Conservation (phyloP, 2,888 invertebrate species). For the Helleia helle region DNA sequence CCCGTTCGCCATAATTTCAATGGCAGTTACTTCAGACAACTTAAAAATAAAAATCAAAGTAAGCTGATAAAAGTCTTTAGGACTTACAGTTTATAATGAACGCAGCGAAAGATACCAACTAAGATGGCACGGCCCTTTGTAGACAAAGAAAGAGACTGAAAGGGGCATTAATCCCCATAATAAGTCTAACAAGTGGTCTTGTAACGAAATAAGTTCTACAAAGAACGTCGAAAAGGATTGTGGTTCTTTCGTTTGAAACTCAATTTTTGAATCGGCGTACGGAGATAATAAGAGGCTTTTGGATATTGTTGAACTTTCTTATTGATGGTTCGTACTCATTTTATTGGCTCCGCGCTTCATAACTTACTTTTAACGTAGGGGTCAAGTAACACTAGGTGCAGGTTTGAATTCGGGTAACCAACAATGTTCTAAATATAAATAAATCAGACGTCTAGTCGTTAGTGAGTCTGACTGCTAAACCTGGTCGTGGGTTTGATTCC, state of each 20-base stretch:
- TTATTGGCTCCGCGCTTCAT: too few species aligned
- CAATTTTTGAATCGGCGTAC: slow-evolving; percentile 17
- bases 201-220: slow-evolving; percentile 42
- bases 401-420: too few species aligned
- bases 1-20: too few species aligned
- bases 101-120: slow-evolving; percentile 16
- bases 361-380: too few species aligned
- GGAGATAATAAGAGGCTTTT: slow-evolving; percentile 11
- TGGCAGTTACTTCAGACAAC: too few species aligned
- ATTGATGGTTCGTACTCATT: too few species aligned
- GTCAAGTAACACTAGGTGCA: too few species aligned
- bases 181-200: slow-evolving; percentile 28
- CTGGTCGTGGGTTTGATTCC: too few species aligned
- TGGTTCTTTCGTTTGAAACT: slow-evolving; percentile 38
- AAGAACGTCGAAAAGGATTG: slow-evolving; percentile 46
- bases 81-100: slow-evolving; percentile 10
- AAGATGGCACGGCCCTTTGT: slow-evolving; percentile 14
- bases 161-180: slow-evolving; percentile 42
- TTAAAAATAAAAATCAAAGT: slow-evolving; percentile 6
- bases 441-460: too few species aligned
- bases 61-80: slow-evolving; percentile 1
- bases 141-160: slow-evolving; percentile 28
- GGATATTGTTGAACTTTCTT: slow-evolving; percentile 1
- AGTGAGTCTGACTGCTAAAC: too few species aligned
- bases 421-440: too few species aligned